A percentile compares a stretch with the other conserved stretches of the same genome.
These are phyloP conservation scores for Epinephelus cyanopodus DNA, from an alignment of 2,113 vertebrate genomes.

Conservation along the genomic window DNA sequence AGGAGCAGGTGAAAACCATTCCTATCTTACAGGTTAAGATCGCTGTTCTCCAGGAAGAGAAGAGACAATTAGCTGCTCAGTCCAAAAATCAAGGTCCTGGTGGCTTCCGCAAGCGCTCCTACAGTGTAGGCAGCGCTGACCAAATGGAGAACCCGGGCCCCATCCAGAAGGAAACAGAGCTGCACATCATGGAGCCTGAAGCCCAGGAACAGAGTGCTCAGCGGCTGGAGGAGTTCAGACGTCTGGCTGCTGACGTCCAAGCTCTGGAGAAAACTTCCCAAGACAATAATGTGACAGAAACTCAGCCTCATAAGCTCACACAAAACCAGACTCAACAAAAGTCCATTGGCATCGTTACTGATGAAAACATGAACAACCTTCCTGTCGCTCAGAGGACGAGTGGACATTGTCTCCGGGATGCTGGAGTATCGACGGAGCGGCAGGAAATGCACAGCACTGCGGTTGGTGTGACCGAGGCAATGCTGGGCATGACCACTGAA, in stretches of 20 bases:
- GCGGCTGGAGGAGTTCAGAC: constrained; percentile 91
- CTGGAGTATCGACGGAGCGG: constrained; percentile 83
- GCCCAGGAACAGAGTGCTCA: constrained; percentile 88
- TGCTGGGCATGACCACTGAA: constrained; percentile 93
- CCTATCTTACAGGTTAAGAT: constrained; percentile 98
- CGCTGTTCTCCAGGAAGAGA: constrained; percentile 96
- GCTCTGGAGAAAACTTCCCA: constrained; percentile 92
- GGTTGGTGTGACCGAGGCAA: constrained; percentile 90
- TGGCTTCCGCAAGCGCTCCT: constrained; percentile 92
- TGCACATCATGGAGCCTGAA: constrained; percentile 92
- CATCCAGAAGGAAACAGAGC: constrained; percentile 85
- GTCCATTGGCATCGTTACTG: constrained; percentile 89
- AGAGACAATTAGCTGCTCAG: constrained; percentile 91
- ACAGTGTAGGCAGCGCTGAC: constrained; percentile 92
- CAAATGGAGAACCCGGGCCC: constrained; percentile 88
- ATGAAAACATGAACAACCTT: constrained; percentile 89
- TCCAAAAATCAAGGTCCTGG: constrained; percentile 86
- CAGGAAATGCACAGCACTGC: constrained; percentile 78
- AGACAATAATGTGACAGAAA: constrained; percentile 78
- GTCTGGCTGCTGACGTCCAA: constrained; percentile 94
- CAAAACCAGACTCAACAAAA: constrained; percentile 72
- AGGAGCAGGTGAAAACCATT: constrained; percentile 95
- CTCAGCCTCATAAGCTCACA: constrained; percentile 36
- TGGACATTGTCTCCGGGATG: constrained; percentile 74
- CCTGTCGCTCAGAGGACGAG: constrained; percentile 73